These are phyloP conservation scores for Ceriagrion tenellum DNA, from an alignment of 2,888 invertebrate genomes.

Conservation along the genomic window DNA sequence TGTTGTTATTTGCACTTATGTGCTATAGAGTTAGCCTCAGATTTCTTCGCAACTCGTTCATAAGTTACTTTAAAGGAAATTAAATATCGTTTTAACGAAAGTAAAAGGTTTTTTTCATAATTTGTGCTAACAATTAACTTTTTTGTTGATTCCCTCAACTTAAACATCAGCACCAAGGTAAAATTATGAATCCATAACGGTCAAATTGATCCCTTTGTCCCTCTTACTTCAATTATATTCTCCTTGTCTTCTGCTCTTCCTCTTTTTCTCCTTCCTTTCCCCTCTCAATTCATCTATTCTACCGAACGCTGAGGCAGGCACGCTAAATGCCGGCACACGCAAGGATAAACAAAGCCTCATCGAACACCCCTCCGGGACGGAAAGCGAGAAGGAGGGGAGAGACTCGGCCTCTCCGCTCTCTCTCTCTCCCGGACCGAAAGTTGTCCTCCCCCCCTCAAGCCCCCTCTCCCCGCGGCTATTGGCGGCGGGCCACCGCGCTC, in stretches of 20 bases:
- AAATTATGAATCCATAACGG: too few species aligned
- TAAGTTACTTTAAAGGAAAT: too few species aligned
- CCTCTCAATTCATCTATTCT: background rate
- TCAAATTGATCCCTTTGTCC: too few species aligned
- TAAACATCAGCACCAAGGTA: too few species aligned
- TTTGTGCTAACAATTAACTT: too few species aligned
- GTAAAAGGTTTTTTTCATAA: too few species aligned
- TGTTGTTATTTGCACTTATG: too few species aligned
- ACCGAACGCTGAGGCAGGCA: background rate
- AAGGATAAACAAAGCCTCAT: conserved; percentile 48
- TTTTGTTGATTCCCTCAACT: too few species aligned
- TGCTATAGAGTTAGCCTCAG: too few species aligned
- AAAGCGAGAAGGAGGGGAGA: background rate
- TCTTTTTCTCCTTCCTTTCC: background rate
- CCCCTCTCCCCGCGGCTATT: background rate
- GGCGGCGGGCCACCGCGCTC: background rate
- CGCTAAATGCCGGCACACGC: background rate
- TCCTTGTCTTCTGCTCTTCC: background rate
- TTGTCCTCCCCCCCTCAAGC: background rate
- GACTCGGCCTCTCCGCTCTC: background rate
- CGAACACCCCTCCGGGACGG: conserved; percentile 20
- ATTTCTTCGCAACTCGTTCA: too few species aligned
- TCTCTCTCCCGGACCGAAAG: conserved; percentile 12
- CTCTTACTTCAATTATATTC: too few species aligned
- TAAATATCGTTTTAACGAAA: too few species aligned